Base-by-base conservation (phyloP, 2,113 vertebrate genomes). In the Pelvicachromis taeniatus region DNA sequence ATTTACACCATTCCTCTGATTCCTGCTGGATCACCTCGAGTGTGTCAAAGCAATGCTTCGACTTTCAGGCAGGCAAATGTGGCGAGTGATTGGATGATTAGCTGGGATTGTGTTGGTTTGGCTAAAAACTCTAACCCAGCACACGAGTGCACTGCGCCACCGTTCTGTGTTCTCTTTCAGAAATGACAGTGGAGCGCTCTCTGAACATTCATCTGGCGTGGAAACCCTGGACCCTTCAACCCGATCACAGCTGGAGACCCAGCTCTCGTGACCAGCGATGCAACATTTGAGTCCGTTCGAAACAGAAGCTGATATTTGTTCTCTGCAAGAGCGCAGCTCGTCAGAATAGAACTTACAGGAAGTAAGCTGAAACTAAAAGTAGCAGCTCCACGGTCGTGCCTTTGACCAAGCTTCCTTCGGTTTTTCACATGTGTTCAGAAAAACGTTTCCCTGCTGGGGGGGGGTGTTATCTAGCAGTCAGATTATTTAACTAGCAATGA, bases 381-480 rank as follows among this genome's bases (percentile, higher is more conserved):
- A 11, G 65, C 65, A 26, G 21, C 38, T 68, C 31, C 58, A 0
- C 42, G 13, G 38, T 40, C 17, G 14, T 7, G 42, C 9, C 38
- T 40, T 48, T 6, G n/a, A 70, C 9, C 23, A 68, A 42, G 13
- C 23, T 31, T 48, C 23, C 42, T 48, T 31, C 48, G 7, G 23
- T 31, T 73, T 73, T 48, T 48, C 68, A 48, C 16, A 70, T 29
- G 21, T 29, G 21, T 48, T 16, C 0, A 1, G 42, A 50, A 70
- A 70, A 70, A 45, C 19, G 4, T 75, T 31, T 52, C 17, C 45
- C 70, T 75, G 45, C 17, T 75, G 33, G 13, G 17, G 0, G 1
- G 0, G 26, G 0, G 1, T 0, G 26, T 52, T 75, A 75, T 19
- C 4, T 75, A 75, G 9, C 45, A 52, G 26, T 0, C 16, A 50